Base-by-base conservation (phyloP, 2,888 invertebrate species). In the Coenonympha glycerion region DNA sequence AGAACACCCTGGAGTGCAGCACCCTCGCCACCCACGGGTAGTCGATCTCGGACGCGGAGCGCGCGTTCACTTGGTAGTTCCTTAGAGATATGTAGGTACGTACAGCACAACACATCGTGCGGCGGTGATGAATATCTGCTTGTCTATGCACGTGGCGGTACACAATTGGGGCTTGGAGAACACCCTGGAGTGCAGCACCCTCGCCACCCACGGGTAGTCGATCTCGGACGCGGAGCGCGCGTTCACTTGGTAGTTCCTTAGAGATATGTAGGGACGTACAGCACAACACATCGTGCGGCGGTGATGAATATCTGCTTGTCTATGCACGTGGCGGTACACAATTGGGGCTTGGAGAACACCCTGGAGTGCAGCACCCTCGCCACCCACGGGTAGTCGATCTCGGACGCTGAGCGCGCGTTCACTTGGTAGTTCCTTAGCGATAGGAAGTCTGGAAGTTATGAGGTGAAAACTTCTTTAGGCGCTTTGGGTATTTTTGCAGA, bases 21-120 rank as follows among this genome's bases (percentile, higher is more conserved):
- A 84, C 74, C 5, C 68, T 61, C 1, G 74, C 81, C 21, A 79
- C 65, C 80, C 81, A 84, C 0, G 66, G 72, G 44, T 77, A 77
- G 0, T 54, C 33, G 0, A 22, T 28, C 47, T 71, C 71, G 0
- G 56, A 6, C 0, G 55, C n/a, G n/a, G n/a, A n/a, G n/a, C n/a
- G n/a, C n/a, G n/a, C 73, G 11, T 66, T 57, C 1, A 65, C 61
- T 33, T 76, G 63, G 52, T 72, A 72, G 49, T 69, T 69, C 6
- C 61, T 57, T 13, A 82, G 50, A 0, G 61, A 34, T 0, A 63
- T n/a, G n/a, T n/a, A n/a, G n/a, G n/a, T 41, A 41, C 21, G 24
- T 21, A 21, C 37, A 37, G 3, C n/a, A n/a, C 11, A 6, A 30
- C 21, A 21, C 37, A 33, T n/a, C n/a, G n/a, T n/a, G n/a, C n/a